Evolutionary conservation across 2,113 vertebrate species (phyloP), one percentile per base, ranked within the genome.

Genomic region (Hippocampus mohnikei): DNA sequence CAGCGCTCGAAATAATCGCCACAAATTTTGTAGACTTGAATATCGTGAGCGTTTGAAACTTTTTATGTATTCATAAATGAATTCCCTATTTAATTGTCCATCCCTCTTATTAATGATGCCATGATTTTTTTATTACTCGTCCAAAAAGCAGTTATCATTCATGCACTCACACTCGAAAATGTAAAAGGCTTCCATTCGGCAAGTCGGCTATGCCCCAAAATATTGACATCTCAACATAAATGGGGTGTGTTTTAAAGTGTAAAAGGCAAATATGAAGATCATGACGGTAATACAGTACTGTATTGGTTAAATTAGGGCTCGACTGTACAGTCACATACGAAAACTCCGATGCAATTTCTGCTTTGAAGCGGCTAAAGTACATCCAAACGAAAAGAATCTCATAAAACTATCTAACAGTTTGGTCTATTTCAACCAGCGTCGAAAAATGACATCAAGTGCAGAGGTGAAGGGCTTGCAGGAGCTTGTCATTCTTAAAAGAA

Each of bases 401-500:
- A 18, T 20, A 6, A 48, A 18, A 48, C 16, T 48, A 5, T 37
- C 33, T 5, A 0, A 6, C 5, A 18, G 46, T 25, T 58, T 27
- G 10, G 6, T 13, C 23, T 15, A 16, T 29, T 27, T 5, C 55
- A 29, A 33, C 7, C 8, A 29, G 23, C 3, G 13, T 3, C 15
- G 1, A 20, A 37, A 20, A 18, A 10, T 8, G 11, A 23, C 3
- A 5, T n/a, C 2, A 23, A 44, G 3, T 50, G 55, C 44, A 37
- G 61, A 71, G 59, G 50, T 75, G 71, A 50, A 29, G 46, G 80
- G 62, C 85, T 44, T 84, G 85, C 76, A 79, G 74, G 27, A 52
- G 76, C 85, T 81, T 78, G 82, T 80, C 73, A 77, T 62, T 20
- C 46, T 37, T 67, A 20, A 33, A 67, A 56, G 18, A 71, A 37